A percentile compares a stretch with the other conserved stretches of the same genome.
These are phyloP conservation scores for Drosophila leontia DNA, from an alignment of 1,140 invertebrate genomes.

Conservation along the genomic window DNA sequence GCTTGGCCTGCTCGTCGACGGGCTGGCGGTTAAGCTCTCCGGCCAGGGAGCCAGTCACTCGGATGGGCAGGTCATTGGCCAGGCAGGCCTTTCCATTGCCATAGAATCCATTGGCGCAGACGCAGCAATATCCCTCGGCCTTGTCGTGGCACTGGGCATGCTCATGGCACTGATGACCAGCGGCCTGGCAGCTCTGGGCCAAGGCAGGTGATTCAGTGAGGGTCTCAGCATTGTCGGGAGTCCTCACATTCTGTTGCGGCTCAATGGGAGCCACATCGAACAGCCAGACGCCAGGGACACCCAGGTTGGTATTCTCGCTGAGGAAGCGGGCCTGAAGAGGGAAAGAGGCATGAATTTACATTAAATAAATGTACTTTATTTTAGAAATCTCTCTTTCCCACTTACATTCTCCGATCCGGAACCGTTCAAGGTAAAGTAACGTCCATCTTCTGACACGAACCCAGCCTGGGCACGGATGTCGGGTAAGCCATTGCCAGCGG, in stretches of 20 bases:
- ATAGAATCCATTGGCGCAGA: constrained; percentile 92
- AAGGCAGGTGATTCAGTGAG: constrained; percentile 82
- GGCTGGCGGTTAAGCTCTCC: constrained; percentile 92
- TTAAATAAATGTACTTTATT: neutral
- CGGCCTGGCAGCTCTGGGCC: constrained; percentile 86
- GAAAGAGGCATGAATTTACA: neutral
- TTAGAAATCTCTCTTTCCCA: neutral
- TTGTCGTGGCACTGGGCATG: constrained; percentile 94
- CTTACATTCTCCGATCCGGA: constrained; percentile 94
- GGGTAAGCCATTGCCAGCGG: constrained; percentile 88
- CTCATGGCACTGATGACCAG: constrained; percentile 90
- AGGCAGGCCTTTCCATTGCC: constrained; percentile 97
- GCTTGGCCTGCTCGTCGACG: constrained; percentile 89
- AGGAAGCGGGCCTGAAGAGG: constrained; percentile 87
- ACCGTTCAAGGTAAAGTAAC: constrained; percentile 89
- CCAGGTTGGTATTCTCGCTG: constrained; percentile 90
- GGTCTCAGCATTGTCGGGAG: constrained; percentile 88
- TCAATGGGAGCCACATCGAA: constrained; percentile 91
- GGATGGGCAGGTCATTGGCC: constrained; percentile 91
- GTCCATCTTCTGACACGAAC: constrained; percentile 93
- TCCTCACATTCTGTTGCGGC: constrained; percentile 87
- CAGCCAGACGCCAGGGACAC: constrained; percentile 92
- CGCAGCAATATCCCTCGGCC: constrained; percentile 94
- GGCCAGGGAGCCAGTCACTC: constrained; percentile 93
- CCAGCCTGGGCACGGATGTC: constrained; percentile 96